Conservation (phyloP, 2,113 vertebrate genomes). For the Hucho hucho region DNA sequence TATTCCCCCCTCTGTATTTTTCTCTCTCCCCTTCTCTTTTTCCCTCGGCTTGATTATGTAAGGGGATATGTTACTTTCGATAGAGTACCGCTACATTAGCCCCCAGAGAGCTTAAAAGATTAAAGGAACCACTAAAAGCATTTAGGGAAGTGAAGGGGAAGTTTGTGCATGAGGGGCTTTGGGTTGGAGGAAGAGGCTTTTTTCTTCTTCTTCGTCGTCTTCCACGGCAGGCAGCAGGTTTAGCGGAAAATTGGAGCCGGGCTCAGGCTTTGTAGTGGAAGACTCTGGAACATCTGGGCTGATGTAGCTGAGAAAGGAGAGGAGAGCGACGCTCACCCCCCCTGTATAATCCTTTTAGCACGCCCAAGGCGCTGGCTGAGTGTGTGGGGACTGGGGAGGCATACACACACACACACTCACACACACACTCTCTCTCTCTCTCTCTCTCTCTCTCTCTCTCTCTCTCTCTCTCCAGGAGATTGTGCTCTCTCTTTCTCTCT, state of each 20-base stretch:
- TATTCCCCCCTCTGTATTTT: not conserved
- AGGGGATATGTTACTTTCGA: conserved; percentile 60
- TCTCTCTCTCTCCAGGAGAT: too few relatives aligned
- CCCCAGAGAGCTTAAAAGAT: conserved; percentile 81
- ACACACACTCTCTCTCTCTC: conserved; percentile 13
- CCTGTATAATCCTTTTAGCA: conserved; percentile 7
- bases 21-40: conserved; percentile 16
- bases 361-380: conserved; percentile 1
- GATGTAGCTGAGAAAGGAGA: conserved; percentile 14
- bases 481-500: not conserved
- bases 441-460: too few relatives aligned
- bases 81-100: conserved; percentile 73
- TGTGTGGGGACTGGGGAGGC: conserved; percentile 5
- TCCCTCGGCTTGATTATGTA: conserved; percentile 60
- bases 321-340: not conserved
- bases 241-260: conserved; percentile 75
- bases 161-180: conserved; percentile 44
- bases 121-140: conserved; percentile 78
- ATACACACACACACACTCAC: conserved; percentile 17
- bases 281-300: conserved; percentile 54
- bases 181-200: conserved; percentile 7
- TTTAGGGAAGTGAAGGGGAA: conserved; percentile 69
- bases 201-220: not conserved
- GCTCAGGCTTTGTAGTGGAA: conserved; percentile 52
- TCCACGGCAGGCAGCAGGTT: conserved; percentile 42